Percentiles rank a stretch among this genome's conserved stretches.
These are phyloP conservation scores for Elmis aenea DNA, from an alignment of 2,888 invertebrate species.

Conservation along the genomic window DNA sequence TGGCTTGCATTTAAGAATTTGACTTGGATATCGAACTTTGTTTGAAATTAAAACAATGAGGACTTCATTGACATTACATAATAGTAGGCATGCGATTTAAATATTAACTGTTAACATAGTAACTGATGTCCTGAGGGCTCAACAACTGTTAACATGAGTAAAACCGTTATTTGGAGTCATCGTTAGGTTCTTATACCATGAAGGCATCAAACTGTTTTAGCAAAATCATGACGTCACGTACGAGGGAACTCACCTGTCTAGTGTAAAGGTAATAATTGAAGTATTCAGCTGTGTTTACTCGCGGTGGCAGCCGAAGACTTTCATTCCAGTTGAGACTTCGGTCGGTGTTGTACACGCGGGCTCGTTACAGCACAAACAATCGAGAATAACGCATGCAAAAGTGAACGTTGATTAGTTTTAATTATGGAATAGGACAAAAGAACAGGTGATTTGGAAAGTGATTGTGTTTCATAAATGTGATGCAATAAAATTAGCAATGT, in stretches of 20 bases:
- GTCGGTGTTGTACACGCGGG: conserved; percentile 5
- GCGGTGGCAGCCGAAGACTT: conserved; percentile 22
- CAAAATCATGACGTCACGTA: conserved; percentile 21
- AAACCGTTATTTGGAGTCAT: conserved; percentile 19
- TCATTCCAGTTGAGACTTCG: conserved; percentile 24
- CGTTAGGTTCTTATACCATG: conserved; percentile 10
- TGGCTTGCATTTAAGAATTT: no score
- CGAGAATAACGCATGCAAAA: conserved; percentile 1
- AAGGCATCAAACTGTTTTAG: conserved; percentile 17
- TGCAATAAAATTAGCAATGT: conserved; percentile 14
- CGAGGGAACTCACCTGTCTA: conserved; percentile 24
- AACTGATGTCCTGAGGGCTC: conserved; percentile 20
- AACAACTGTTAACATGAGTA: conserved; percentile 19
- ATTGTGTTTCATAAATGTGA: conserved; percentile 10
- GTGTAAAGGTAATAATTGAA: conserved; percentile 17
- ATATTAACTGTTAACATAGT: conserved; percentile 13
- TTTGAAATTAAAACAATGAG: no score
- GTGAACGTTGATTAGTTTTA: background rate
- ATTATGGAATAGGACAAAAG: conserved; percentile 3
- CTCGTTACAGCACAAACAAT: no score
- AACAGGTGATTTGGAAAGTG: conserved; percentile 12
- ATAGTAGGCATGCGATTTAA: no score
- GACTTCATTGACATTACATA: no score
- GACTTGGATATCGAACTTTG: no score
- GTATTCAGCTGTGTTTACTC: conserved; percentile 11